Evolutionary conservation across 2,888 invertebrate genomes (phyloP), one percentile per base, ranked within the genome.

Genomic region (Beris chalybata): DNA sequence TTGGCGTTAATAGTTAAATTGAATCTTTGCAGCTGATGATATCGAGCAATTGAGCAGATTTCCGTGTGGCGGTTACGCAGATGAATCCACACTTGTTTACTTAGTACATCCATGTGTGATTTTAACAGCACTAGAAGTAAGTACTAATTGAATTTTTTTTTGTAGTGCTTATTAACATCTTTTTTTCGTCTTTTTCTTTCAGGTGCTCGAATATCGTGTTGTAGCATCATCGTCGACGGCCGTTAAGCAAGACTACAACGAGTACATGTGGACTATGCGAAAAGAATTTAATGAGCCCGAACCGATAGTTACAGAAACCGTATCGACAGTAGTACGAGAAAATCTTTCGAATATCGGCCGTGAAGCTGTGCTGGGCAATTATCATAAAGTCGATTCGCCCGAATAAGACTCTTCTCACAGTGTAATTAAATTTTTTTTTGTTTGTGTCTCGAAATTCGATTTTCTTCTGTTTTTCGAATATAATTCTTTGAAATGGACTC

Each of bases 221-320:
- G 92, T 93, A 58, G 92, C 93, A 66, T 92, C 92, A 13, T 92
- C 92, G 70, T 91, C 91, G 65, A 91, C 92, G 63, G 89, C 91
- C 70, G 90, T 92, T 30, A 92, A 92, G 79, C 92, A 92, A 81
- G 92, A 92, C 78, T 91, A 92, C 77, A 92, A 92, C 84, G 93
- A 93, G 78, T 93, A 93, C 75, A 92, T 93, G 90, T 93, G 93
- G 93, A 94, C 93, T 81, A 91, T 93, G 91, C 88, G 92, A 83
- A 92, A 91, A 79, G 92, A 93, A 74, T 93, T 93, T 79, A 84
- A 87, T 50, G 91, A 91, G 75, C 92, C 92, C 65, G 93, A 93
- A 79, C 92, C 92, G 77, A 54, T 56, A 29, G 54, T 56, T 13
- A 48, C 45, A 22, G 50, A 32, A 43, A 38, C 48, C 12, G 53